A percentile compares a stretch with the other conserved stretches of the same genome.
phyloP scores from a whole-genome alignment of 2,888 invertebrate genomes.

The Phasia obesa region DNA sequence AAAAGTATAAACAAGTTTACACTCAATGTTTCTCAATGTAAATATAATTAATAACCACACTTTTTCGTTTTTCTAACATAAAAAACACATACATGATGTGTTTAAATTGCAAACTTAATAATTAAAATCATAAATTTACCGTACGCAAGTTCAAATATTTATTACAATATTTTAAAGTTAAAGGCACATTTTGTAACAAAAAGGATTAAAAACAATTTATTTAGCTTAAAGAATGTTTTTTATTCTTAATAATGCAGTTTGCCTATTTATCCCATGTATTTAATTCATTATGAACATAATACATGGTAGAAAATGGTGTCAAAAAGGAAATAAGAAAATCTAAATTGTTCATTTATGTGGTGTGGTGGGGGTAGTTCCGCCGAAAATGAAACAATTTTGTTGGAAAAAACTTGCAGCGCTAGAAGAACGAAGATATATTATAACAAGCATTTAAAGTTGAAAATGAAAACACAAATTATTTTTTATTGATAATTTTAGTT shows the following conservation, averaged over 20 bases:
- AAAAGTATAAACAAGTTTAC: slow-evolving; percentile 42
- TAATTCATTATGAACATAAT: neutral
- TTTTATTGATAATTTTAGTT: slow-evolving; percentile 53
- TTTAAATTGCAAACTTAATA: neutral
- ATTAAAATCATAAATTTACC: neutral
- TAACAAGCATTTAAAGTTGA: no score
- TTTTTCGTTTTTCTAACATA: slow-evolving; percentile 42
- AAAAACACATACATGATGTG: slow-evolving; percentile 50
- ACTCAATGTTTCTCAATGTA: slow-evolving; percentile 58
- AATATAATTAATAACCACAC: slow-evolving; percentile 62
- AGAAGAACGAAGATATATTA: no score
- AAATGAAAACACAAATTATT: slow-evolving; percentile 22
- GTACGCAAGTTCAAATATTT: no score
- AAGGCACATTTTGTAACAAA: neutral
- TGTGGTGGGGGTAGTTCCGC: slow-evolving; percentile 34
- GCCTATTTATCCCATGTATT: slow-evolving; percentile 34
- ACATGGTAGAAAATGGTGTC: slow-evolving; percentile 41
- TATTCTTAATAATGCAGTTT: neutral
- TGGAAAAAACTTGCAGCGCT: no score
- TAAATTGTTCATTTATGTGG: slow-evolving; percentile 34
- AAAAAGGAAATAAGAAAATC: neutral
- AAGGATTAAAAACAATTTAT: neutral
- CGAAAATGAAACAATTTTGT: no score
- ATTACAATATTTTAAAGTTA: neutral
- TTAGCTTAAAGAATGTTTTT: neutral